phyloP scores from a whole-genome alignment of 2,113 vertebrate genomes.

The Bettongia penicillata region DNA sequence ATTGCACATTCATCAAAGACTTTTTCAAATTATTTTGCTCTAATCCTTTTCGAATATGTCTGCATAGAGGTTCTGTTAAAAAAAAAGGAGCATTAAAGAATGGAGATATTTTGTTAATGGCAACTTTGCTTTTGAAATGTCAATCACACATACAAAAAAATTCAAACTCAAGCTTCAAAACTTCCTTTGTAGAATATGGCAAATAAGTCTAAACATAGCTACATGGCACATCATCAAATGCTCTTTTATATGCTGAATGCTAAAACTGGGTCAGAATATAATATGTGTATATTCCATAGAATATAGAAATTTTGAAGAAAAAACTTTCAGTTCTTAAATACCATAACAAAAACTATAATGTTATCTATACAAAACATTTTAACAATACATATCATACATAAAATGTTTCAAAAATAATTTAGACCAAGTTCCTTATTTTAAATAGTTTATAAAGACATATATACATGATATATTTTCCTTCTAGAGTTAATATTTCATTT shows the following conservation, averaged over 20 bases:
- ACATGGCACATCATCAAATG: neutral
- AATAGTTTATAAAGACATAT: neutral
- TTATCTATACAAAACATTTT: constrained; percentile 18
- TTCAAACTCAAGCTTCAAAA: constrained; percentile 28
- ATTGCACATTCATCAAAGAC: constrained; percentile 83
- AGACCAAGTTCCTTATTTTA: constrained; percentile 14
- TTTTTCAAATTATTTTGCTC: constrained; percentile 91
- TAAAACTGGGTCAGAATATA: neutral
- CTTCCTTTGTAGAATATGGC: neutral
- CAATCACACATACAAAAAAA: neutral
- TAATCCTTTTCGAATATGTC: constrained; percentile 91
- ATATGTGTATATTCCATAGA: neutral
- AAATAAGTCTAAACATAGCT: neutral
- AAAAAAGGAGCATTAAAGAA: constrained; percentile 2
- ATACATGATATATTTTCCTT: neutral
- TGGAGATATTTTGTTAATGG: constrained; percentile 17
- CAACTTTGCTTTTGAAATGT: neutral
- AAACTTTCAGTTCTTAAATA: constrained; percentile 5
- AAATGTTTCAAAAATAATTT: neutral
- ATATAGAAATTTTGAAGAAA: constrained; percentile 16
- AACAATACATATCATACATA: neutral
- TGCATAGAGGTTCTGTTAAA: constrained; percentile 87
- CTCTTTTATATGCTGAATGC: neutral
- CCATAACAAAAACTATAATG: neutral
- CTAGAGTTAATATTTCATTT: constrained; percentile 12